A percentile compares a stretch with the other conserved stretches of the same genome.
phyloP scores from a whole-genome alignment of 2,888 invertebrate species.

The Frankliniella intonsa region DNA sequence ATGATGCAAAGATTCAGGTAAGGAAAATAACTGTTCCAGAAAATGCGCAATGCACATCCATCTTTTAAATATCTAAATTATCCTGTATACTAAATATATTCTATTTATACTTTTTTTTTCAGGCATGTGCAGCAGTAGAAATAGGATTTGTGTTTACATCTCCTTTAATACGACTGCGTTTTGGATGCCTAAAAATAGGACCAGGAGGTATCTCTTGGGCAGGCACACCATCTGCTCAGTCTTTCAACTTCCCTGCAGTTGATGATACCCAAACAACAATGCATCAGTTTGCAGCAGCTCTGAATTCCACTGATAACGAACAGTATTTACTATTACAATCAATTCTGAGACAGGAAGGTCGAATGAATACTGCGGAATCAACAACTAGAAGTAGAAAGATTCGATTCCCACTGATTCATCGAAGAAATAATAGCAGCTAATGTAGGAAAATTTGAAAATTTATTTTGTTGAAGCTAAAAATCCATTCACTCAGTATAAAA shows the following conservation, averaged over 20 bases:
- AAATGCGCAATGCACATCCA: neutral
- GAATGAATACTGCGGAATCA: neutral
- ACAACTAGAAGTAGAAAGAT: neutral
- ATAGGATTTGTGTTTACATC: neutral
- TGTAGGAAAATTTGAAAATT: too few species aligned
- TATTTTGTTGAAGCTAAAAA: too few species aligned
- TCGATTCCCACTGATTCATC: neutral
- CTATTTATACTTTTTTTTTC: neutral
- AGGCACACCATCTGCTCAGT: neutral
- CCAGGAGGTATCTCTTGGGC: neutral
- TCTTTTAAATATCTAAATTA: neutral
- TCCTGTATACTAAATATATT: neutral
- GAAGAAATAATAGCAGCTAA: neutral
- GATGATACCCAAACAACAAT: neutral
- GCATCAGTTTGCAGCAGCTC: neutral
- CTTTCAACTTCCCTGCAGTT: neutral
- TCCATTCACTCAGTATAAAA: too few species aligned
- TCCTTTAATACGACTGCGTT: neutral
- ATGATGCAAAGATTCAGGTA: slow-evolving; percentile 1
- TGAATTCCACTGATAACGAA: neutral
- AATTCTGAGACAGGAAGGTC: neutral
- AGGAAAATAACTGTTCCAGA: neutral
- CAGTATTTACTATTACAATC: neutral
- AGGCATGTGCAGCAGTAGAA: slow-evolving; percentile 4
- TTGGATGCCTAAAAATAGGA: neutral